Evolutionary conservation across 64 coral and sea anemone genomes (phyloP), one percentile per base, ranked within the genome.

Genomic region (Exaiptasia diaphana): DNA sequence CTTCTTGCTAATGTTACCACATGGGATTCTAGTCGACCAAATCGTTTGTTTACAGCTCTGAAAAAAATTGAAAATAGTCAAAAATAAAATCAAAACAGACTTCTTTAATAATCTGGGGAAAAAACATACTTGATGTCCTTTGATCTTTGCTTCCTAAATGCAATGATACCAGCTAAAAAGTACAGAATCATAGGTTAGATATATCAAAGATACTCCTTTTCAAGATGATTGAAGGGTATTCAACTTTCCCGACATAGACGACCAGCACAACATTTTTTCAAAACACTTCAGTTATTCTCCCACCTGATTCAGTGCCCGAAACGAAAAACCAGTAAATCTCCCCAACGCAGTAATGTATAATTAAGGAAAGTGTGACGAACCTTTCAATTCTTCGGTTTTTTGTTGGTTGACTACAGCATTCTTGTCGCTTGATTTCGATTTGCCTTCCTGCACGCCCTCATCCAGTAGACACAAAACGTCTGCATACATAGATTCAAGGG

Each of bases 1-100:
- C 85, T 99, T 29, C 95, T 88, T 20, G 95, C 95, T 52, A 99
- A 50, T 3, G 95, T 99, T 4, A 99, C 95, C 5, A 99, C 90
- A 29, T 99, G 90, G 4, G 95, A 93, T 50, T 99, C 95, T 11
- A 99, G 43, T 13, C 95, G 90, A 46, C 70, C 70, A 64, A 99
- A 99, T 15, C 95, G 48, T 14, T 92, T 92, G 38, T 87, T 99
- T 5, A 99, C 95, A 57, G 95, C 80, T 40, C 95, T 99, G 63
- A 50, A 30, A 36, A 40, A 3, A 67, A 33, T 21, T 17, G 4
- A 85, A 72, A 11, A 45, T n/a, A 34, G 52, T 34, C n/a, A 38
- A 24, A 14, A 50, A 25, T 46, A n/a, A n/a, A n/a, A n/a, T 35
- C 2, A 13, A 27, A 18, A 65, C 32, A 65, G 30, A 46, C 6